These are phyloP conservation scores for Mormyrops attenuatus DNA, from an alignment of 2,797 vertebrate genomes.

Conservation along the genomic window DNA sequence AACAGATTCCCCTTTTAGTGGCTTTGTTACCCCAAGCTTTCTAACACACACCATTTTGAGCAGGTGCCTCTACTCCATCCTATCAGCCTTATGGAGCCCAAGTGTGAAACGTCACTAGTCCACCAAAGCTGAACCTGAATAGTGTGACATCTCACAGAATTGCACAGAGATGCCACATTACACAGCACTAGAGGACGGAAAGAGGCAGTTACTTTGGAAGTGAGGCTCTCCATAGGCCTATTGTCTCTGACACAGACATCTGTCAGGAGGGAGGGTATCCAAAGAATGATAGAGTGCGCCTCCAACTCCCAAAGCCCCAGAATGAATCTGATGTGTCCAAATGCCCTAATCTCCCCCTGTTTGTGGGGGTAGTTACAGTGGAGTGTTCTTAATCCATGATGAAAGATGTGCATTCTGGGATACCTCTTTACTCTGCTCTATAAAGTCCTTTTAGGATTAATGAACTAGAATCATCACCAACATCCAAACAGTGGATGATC, in stretches of 20 bases:
- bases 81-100: not conserved
- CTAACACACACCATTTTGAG: not conserved
- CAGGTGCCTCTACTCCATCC: not conserved
- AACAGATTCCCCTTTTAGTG: not conserved
- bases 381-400: not conserved
- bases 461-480: not conserved
- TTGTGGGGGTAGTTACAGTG: not conserved
- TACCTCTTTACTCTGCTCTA: not conserved
- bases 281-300: not conserved
- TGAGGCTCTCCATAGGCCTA: constrained; percentile 43
- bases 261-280: not conserved
- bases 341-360: not conserved
- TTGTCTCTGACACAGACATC: constrained; percentile 15
- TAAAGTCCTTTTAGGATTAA: not conserved
- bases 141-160: not conserved
- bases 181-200: not conserved
- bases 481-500: not conserved
- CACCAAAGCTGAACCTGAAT: not conserved
- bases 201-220: constrained; percentile 44
- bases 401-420: not conserved
- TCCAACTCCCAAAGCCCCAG: not conserved
- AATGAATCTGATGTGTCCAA: not conserved
- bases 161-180: not conserved
- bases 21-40: not conserved
- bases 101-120: not conserved